Percentiles rank a stretch among this genome's conserved stretches.
phyloP scores from a whole-genome alignment of 2,888 invertebrate genomes.

The Litoditis marina region DNA sequence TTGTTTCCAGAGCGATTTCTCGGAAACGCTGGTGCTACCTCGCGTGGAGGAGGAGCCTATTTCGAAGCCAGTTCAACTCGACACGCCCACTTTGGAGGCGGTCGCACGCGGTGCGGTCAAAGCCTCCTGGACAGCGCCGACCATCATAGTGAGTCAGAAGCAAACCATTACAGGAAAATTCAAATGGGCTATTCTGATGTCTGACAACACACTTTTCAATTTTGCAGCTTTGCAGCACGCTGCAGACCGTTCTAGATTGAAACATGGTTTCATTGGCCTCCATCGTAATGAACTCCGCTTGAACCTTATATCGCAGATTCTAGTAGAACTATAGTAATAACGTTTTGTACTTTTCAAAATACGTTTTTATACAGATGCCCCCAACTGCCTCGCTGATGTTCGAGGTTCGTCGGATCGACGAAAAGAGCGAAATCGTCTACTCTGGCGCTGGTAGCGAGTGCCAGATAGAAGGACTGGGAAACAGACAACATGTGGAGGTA shows the following conservation, averaged over 20 bases:
- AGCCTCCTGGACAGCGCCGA: slow-evolving; percentile 9
- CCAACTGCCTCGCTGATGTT: slow-evolving; percentile 14
- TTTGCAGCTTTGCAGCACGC: too few species aligned
- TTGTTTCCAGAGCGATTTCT: slow-evolving; percentile 20
- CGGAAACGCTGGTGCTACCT: slow-evolving; percentile 11
- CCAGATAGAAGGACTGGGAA: slow-evolving; percentile 15
- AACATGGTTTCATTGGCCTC: too few species aligned
- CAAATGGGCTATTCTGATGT: neutral
- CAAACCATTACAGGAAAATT: neutral
- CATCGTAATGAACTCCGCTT: too few species aligned
- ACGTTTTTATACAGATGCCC: slow-evolving; percentile 1
- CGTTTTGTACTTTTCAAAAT: too few species aligned
- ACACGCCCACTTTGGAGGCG: slow-evolving; percentile 4
- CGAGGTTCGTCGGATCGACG: slow-evolving; percentile 22
- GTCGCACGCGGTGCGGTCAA: slow-evolving; percentile 1
- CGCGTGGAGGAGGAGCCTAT: slow-evolving; percentile 14
- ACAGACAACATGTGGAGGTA: slow-evolving; percentile 19
- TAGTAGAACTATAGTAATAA: too few species aligned
- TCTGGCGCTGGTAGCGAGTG: slow-evolving; percentile 19
- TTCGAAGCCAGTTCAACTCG: slow-evolving; percentile 6
- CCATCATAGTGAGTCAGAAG: neutral
- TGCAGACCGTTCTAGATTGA: too few species aligned
- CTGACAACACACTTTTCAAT: too few species aligned
- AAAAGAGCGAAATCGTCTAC: slow-evolving; percentile 19
- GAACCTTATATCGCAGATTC: too few species aligned